Conservation (phyloP, 2,888 invertebrate genomes). For the Stegana nigrithorax region DNA sequence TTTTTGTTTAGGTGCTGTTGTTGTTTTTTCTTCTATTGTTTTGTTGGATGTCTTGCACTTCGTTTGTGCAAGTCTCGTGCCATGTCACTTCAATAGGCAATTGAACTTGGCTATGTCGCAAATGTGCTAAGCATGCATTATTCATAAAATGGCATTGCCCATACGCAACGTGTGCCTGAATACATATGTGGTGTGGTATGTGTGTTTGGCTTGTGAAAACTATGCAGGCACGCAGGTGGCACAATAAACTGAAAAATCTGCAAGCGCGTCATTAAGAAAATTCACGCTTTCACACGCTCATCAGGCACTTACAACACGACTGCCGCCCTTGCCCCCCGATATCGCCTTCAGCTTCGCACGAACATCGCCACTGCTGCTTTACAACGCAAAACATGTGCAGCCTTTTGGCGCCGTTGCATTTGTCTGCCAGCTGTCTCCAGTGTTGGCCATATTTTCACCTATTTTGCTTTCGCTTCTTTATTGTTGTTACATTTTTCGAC, state of each 20-base stretch:
- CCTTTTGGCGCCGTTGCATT: neutral
- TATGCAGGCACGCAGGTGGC: no score
- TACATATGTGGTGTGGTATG: no score
- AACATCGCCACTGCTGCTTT: neutral
- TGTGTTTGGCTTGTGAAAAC: no score
- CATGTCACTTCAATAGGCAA: no score
- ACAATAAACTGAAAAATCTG: slow-evolving; percentile 1
- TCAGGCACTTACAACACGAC: neutral
- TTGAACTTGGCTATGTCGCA: no score
- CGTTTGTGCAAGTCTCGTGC: no score
- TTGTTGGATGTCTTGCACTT: no score
- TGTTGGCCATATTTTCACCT: neutral
- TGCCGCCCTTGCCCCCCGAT: neutral
- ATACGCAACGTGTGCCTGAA: neutral
- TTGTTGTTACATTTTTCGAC: slow-evolving; percentile 10
- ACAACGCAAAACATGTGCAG: neutral
- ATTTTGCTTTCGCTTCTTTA: no score
- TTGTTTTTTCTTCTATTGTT: no score
- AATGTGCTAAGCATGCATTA: neutral
- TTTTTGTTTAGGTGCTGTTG: no score
- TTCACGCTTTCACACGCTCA: no score
- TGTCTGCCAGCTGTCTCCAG: slow-evolving; percentile 13
- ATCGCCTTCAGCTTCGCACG: neutral
- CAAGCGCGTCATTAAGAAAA: neutral
- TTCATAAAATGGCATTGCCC: neutral